A percentile compares a stretch with the other conserved stretches of the same genome.
These are phyloP conservation scores for Stegastes partitus DNA, from an alignment of 2,113 vertebrate genomes.

Conservation along the genomic window DNA sequence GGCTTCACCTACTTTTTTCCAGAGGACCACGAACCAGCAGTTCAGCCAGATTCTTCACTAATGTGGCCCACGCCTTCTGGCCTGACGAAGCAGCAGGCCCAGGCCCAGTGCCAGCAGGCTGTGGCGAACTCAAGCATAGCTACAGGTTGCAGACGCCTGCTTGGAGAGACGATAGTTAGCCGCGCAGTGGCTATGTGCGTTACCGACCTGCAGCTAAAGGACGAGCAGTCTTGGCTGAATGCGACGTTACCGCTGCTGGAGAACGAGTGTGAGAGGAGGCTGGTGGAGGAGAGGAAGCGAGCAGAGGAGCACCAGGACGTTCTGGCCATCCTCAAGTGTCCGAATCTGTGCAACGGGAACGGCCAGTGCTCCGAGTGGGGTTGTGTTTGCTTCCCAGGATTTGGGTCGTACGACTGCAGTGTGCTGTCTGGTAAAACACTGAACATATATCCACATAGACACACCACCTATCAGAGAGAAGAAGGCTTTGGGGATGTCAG, in stretches of 20 bases:
- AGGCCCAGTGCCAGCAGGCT: conserved; percentile 79
- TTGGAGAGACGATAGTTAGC: conserved; percentile 70
- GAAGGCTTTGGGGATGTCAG: background rate
- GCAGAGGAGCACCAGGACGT: conserved; percentile 71
- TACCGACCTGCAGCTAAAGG: conserved; percentile 90
- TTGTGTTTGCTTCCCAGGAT: conserved; percentile 89
- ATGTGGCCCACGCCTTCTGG: conserved; percentile 91
- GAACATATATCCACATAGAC: conserved; percentile 2
- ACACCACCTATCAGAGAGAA: background rate
- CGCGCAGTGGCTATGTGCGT: conserved; percentile 86
- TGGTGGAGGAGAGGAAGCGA: conserved; percentile 83
- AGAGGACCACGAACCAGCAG: conserved; percentile 86
- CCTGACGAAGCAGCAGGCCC: conserved; percentile 77
- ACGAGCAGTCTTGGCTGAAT: conserved; percentile 87
- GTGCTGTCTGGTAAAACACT: conserved; percentile 84
- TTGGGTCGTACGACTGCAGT: conserved; percentile 91
- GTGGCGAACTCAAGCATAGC: conserved; percentile 88
- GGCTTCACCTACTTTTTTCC: conserved; percentile 91
- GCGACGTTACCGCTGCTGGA: conserved; percentile 89
- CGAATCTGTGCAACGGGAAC: conserved; percentile 87
- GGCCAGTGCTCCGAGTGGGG: conserved; percentile 91
- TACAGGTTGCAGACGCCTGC: conserved; percentile 80
- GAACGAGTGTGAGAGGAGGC: conserved; percentile 93
- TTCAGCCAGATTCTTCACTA: conserved; percentile 70
- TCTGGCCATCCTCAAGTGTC: conserved; percentile 86